Evolutionary conservation across 2,113 vertebrate genomes (phyloP).

Genomic region (Aix galericulata): DNA sequence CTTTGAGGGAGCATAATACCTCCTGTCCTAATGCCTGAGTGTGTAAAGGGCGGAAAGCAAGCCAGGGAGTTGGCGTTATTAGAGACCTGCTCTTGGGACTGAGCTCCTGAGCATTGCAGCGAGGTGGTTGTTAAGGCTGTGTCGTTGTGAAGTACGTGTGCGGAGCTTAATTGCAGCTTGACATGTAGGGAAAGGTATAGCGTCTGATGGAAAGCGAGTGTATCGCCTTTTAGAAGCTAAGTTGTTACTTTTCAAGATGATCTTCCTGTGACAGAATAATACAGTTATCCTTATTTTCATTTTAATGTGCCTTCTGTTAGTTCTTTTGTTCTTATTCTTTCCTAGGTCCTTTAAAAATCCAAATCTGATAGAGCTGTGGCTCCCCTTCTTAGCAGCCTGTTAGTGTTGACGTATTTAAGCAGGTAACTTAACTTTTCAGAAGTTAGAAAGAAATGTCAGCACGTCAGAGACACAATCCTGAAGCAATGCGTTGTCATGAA

Average conservation of each 20-base stretch:
- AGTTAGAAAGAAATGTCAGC: not conserved
- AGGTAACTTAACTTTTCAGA: not conserved
- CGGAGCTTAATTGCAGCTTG: not conserved
- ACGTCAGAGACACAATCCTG: not conserved
- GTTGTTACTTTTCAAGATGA: not conserved
- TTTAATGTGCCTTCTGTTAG: not conserved
- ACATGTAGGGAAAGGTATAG: not conserved
- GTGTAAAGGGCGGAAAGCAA: slow-evolving; percentile 17
- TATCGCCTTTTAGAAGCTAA: not conserved
- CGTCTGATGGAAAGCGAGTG: not conserved
- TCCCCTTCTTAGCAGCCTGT: not conserved
- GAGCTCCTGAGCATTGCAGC: not conserved
- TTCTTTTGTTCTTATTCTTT: not conserved
- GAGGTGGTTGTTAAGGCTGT: slow-evolving; percentile 4
- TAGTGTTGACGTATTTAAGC: not conserved
- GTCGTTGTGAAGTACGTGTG: not conserved
- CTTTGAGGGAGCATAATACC: not conserved
- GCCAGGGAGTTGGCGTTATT: not conserved
- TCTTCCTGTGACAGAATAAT: not conserved
- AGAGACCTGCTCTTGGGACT: not conserved
- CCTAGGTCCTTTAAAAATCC: not conserved
- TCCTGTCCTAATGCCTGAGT: not conserved
- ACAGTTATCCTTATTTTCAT: not conserved
- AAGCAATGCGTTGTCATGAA: not conserved
- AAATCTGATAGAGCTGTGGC: not conserved